Percentiles rank a stretch among this genome's conserved stretches.
phyloP scores from a whole-genome alignment of 2,113 vertebrate genomes.

The Tachuris rubrigastra region DNA sequence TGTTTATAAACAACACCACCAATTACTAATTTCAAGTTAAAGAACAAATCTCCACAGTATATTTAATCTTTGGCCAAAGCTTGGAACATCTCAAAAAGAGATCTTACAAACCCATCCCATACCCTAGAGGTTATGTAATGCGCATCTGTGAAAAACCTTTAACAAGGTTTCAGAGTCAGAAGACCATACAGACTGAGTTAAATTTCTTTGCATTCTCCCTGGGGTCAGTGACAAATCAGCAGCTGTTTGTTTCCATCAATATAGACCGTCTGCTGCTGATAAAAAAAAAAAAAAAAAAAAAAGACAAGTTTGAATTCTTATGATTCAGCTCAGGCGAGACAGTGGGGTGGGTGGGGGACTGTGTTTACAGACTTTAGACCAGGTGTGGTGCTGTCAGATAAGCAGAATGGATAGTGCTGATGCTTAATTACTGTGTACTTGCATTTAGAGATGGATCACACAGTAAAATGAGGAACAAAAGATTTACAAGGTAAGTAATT shows the following conservation, averaged over 20 bases:
- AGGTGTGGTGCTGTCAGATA: constrained; percentile 46
- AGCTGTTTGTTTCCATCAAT: neutral
- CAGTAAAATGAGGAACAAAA: neutral
- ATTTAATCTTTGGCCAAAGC: neutral
- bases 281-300: neutral
- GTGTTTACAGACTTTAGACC: neutral
- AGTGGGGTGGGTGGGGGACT: neutral
- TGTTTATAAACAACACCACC: neutral
- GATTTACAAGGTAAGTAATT: neutral
- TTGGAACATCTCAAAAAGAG: neutral
- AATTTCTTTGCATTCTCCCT: neutral
- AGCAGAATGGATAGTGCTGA: constrained; percentile 51
- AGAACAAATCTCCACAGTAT: neutral
- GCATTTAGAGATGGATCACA: constrained; percentile 67
- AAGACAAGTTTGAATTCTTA: neutral
- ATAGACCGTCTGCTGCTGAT: neutral
- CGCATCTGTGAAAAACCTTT: neutral
- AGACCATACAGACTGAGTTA: neutral
- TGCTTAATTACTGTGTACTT: constrained; percentile 58
- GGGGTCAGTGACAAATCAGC: constrained; percentile 16
- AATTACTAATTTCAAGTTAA: neutral
- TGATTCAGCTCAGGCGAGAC: neutral
- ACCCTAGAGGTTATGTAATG: neutral
- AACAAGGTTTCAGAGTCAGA: neutral
- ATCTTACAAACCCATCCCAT: neutral